These are phyloP conservation scores for Scopus umbretta DNA, from an alignment of 2,113 vertebrate genomes.

Conservation along the genomic window DNA sequence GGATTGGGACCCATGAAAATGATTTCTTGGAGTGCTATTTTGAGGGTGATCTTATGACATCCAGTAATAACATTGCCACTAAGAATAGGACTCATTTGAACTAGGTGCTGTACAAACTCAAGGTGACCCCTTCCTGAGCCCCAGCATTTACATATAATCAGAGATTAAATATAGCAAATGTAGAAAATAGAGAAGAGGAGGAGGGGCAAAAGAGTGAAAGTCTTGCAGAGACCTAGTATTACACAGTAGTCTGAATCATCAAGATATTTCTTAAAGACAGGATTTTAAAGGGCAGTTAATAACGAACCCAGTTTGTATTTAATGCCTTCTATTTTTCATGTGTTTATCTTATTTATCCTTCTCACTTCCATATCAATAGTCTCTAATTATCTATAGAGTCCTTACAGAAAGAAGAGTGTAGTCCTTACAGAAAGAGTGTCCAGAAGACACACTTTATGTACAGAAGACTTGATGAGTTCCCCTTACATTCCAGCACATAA, in stretches of 20 bases:
- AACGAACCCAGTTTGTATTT: background rate
- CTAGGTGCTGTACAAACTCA: conserved; percentile 11
- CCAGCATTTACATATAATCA: conserved; percentile 27
- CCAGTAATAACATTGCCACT: background rate
- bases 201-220: background rate
- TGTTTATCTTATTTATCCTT: background rate
- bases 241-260: background rate
- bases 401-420: background rate
- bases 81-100: conserved; percentile 15
- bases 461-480: background rate
- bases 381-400: background rate
- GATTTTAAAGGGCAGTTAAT: background rate
- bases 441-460: background rate
- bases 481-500: background rate
- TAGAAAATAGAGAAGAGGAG: background rate
- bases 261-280: background rate
- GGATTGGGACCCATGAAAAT: background rate
- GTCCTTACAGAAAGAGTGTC: background rate
- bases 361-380: background rate
- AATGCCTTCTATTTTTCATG: background rate
- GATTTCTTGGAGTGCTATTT: background rate
- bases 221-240: background rate
- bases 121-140: conserved; percentile 6
- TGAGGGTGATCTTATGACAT: background rate
- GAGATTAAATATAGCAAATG: conserved; percentile 38